Percentiles rank a stretch among this genome's conserved stretches.
Conservation (phyloP, 2,888 invertebrate species). For the Tinea pellionella region DNA sequence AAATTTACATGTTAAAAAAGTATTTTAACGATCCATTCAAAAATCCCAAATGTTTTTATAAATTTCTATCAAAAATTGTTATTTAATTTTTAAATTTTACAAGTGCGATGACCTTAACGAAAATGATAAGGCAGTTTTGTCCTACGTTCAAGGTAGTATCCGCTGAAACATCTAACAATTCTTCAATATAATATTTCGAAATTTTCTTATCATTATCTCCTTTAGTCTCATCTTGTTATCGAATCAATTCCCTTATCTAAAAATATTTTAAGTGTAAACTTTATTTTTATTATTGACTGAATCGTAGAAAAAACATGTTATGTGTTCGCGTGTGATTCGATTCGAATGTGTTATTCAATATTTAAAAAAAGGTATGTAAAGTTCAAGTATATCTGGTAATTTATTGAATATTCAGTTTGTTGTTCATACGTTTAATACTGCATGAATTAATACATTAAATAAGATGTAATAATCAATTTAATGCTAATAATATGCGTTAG, state of each 20-base stretch:
- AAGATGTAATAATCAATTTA: too few species aligned
- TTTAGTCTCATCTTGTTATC: neutral
- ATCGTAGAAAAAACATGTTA: neutral
- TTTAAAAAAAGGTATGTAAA: neutral
- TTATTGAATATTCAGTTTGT: neutral
- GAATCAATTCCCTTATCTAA: neutral
- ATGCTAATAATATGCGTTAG: too few species aligned
- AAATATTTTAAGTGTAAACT: neutral
- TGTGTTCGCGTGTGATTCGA: too few species aligned
- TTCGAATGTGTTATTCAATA: neutral
- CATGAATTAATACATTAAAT: too few species aligned
- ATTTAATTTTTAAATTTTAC: neutral
- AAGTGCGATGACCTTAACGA: constrained; percentile 1
- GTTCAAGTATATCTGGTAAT: neutral
- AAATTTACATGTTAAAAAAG: too few species aligned
- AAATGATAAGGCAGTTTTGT: neutral
- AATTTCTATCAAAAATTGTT: too few species aligned
- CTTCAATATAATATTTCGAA: neutral
- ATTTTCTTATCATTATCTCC: constrained; percentile 2
- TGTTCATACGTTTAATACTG: neutral
- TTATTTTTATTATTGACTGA: neutral
- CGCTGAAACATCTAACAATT: neutral
- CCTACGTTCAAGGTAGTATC: constrained; percentile 6
- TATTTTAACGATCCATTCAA: too few species aligned
- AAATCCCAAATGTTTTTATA: too few species aligned